A percentile compares a stretch with the other conserved stretches of the same genome.
These are phyloP conservation scores for Nymphalis io DNA, from an alignment of 1,140 invertebrate genomes.

Conservation along the genomic window DNA sequence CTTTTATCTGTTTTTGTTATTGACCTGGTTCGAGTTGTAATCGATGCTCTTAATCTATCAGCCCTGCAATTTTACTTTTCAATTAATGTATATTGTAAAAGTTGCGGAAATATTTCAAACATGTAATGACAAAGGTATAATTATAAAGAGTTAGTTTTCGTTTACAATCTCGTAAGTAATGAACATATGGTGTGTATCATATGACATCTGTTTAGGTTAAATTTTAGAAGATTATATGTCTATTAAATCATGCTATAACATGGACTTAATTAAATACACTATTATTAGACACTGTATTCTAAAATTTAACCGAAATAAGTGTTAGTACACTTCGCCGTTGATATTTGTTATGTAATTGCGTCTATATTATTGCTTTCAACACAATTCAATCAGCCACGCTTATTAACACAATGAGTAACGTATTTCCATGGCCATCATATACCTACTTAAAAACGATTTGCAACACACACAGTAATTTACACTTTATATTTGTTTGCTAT, in stretches of 20 bases:
- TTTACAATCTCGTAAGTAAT: too few species aligned
- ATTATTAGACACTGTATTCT: conserved; percentile 14
- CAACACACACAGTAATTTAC: conserved; percentile 1
- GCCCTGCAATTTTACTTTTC: not conserved
- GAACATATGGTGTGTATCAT: too few species aligned
- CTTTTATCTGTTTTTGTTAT: conserved; percentile 38
- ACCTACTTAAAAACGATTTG: not conserved
- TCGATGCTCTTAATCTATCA: conserved; percentile 14
- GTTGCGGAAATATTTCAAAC: too few species aligned
- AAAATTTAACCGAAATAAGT: conserved; percentile 40
- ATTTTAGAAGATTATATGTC: too few species aligned
- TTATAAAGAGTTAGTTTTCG: too few species aligned
- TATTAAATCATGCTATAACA: not conserved
- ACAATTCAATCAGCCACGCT: conserved; percentile 10
- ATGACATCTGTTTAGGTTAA: too few species aligned
- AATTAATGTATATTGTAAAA: too few species aligned
- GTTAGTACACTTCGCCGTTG: conserved; percentile 36
- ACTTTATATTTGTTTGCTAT: not conserved
- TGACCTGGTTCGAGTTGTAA: conserved; percentile 36
- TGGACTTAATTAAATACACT: not conserved
- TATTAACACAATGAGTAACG: conserved; percentile 15
- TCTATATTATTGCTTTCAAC: conserved; percentile 7
- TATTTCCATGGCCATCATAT: conserved; percentile 4
- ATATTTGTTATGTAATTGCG: conserved; percentile 22
- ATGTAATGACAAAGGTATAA: too few species aligned